Conservation (phyloP, 1,140 invertebrate species). For the Cydia pomonella region DNA sequence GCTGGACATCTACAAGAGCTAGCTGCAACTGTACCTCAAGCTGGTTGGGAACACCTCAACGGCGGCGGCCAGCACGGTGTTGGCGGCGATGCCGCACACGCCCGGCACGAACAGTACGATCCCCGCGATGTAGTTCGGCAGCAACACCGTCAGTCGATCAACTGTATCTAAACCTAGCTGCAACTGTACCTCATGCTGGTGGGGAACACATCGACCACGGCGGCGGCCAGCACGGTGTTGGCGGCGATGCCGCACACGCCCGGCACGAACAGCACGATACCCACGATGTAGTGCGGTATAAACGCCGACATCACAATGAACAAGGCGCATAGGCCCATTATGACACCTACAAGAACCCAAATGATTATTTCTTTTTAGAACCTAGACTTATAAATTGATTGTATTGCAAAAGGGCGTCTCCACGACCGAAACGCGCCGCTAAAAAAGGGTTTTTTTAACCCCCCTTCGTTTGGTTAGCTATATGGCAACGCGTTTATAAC, state of each 20-base stretch:
- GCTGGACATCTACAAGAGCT: not conserved
- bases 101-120: conserved; percentile 35
- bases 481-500: too few species aligned
- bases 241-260: conserved; percentile 39
- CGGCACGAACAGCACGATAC: conserved; percentile 34
- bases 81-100: conserved; percentile 38
- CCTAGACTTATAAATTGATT: too few species aligned
- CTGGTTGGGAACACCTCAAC: conserved; percentile 47
- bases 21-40: conserved; percentile 37
- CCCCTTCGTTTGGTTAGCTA: too few species aligned
- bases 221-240: conserved; percentile 39
- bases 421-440: too few species aligned
- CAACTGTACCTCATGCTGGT: conserved; percentile 42
- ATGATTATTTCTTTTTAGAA: too few species aligned
- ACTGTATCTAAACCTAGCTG: not conserved
- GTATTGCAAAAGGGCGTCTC: too few species aligned
- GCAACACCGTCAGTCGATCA: not conserved
- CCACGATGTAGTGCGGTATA: not conserved
- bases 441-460: too few species aligned
- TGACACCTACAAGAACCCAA: conserved; percentile 13
- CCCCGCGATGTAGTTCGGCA: not conserved
- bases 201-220: conserved; percentile 46
- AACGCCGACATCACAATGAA: conserved; percentile 9
- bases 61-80: conserved; percentile 39
- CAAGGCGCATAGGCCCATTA: conserved; percentile 32